These are phyloP conservation scores for Cremastinae sp. DNA, from an alignment of 2,888 invertebrate genomes.

Conservation along the genomic window DNA sequence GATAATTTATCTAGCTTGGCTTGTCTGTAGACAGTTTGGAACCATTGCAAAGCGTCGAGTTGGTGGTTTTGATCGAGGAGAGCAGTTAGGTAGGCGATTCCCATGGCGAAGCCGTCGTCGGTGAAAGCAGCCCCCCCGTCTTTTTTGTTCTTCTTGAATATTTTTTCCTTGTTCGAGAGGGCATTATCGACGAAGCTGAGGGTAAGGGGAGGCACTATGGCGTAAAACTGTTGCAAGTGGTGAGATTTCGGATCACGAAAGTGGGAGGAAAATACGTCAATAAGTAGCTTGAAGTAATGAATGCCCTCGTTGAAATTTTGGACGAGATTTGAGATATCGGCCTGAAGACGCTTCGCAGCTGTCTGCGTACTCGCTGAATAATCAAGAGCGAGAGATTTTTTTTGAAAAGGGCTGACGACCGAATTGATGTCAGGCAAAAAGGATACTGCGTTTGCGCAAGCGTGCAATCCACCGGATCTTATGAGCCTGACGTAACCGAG, in stretches of 20 bases:
- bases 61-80: slow-evolving; percentile 91
- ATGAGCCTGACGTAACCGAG: slow-evolving; percentile 98
- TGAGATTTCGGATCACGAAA: slow-evolving; percentile 91
- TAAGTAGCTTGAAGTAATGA: slow-evolving; percentile 93
- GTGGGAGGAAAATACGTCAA: slow-evolving; percentile 95
- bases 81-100: slow-evolving; percentile 95
- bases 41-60: slow-evolving; percentile 97
- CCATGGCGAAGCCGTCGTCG: slow-evolving; percentile 99
- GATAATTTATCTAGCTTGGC: slow-evolving; percentile 85
- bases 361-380: slow-evolving; percentile 84
- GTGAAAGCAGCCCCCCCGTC: slow-evolving; percentile 97
- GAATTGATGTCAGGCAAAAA: slow-evolving; percentile 91
- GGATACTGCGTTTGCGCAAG: slow-evolving; percentile 93
- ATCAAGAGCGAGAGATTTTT: slow-evolving; percentile 83
- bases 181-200: slow-evolving; percentile 97
- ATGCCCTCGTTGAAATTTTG: slow-evolving; percentile 93
- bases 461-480: slow-evolving; percentile 95
- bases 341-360: slow-evolving; percentile 88
- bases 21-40: slow-evolving; percentile 91
- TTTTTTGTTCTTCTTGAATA: slow-evolving; percentile 93
- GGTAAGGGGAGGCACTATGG: slow-evolving; percentile 95
- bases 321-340: slow-evolving; percentile 89
- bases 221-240: slow-evolving; percentile 95
- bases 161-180: slow-evolving; percentile 94
- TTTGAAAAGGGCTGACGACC: slow-evolving; percentile 84